Evolutionary conservation across 2,113 vertebrate genomes (phyloP).

Genomic region (Falcunculus frontatus): DNA sequence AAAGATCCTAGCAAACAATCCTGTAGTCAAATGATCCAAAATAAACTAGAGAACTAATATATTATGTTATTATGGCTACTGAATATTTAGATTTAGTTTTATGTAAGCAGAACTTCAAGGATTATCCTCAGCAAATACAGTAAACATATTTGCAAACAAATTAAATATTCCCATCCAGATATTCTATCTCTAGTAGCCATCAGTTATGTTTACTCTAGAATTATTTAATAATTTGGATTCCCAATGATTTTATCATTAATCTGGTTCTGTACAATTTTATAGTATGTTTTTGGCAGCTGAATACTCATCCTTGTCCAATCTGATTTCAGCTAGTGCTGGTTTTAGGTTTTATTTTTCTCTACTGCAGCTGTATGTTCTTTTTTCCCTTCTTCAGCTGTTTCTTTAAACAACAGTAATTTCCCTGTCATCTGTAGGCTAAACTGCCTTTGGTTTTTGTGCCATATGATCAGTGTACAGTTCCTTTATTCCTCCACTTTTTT

Average conservation of each 20-base stretch:
- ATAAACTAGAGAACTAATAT: slow-evolving; percentile 23
- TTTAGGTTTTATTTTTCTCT: background rate
- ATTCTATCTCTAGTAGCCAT: background rate
- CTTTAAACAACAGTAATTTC: background rate
- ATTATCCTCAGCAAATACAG: slow-evolving; percentile 17
- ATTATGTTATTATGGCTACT: slow-evolving; percentile 30
- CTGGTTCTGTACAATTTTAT: background rate
- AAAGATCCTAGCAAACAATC: background rate
- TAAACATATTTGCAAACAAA: slow-evolving; percentile 46
- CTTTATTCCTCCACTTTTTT: background rate
- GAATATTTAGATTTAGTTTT: slow-evolving; percentile 45
- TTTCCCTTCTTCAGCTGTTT: background rate
- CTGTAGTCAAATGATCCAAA: background rate
- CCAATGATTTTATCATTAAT: background rate
- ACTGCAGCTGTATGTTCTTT: background rate
- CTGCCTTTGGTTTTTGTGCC: background rate
- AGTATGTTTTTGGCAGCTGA: background rate
- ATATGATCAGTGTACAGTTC: background rate
- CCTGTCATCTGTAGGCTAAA: background rate
- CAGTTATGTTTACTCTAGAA: background rate
- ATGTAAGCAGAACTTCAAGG: slow-evolving; percentile 17
- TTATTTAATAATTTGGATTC: background rate
- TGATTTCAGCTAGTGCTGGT: background rate
- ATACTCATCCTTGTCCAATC: background rate
- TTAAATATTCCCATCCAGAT: slow-evolving; percentile 41